Evolutionary conservation across 2,113 vertebrate species (phyloP).

Genomic region (Stigmatopora argus): DNA sequence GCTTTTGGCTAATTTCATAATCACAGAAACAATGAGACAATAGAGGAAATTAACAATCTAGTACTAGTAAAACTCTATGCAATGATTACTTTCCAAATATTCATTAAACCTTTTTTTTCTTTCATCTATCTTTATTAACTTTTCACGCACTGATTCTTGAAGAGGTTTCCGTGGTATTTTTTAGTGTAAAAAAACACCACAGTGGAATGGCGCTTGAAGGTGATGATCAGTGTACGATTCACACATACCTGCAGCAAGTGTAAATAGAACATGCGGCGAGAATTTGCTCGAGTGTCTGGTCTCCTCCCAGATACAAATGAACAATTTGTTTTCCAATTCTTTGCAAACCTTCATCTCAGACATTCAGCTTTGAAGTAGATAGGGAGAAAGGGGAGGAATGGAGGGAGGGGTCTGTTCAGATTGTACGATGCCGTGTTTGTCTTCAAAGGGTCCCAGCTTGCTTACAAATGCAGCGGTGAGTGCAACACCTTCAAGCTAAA

Average conservation of each 20-base stretch:
- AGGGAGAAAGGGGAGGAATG: constrained; percentile 38
- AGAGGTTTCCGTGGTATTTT: not conserved
- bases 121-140: not conserved
- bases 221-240: not conserved
- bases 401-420: constrained; percentile 40
- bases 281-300: constrained; percentile 67
- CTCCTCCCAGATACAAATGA: constrained; percentile 72
- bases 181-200: not conserved
- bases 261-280: constrained; percentile 54
- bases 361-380: constrained; percentile 63
- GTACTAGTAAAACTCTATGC: too few species aligned
- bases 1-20: too few species aligned
- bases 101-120: not conserved
- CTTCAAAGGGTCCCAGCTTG: constrained; percentile 68
- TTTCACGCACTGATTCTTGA: too few species aligned
- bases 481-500: constrained; percentile 70
- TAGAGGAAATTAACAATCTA: not conserved
- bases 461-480: constrained; percentile 63
- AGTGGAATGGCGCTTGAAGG: not conserved
- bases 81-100: not conserved
- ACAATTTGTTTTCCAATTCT: constrained; percentile 71
- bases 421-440: constrained; percentile 61
- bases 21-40: not conserved
- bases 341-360: constrained; percentile 66
- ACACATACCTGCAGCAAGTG: constrained; percentile 7